phyloP scores from a whole-genome alignment of 2,888 invertebrate species.

The Lapara coniferarum region DNA sequence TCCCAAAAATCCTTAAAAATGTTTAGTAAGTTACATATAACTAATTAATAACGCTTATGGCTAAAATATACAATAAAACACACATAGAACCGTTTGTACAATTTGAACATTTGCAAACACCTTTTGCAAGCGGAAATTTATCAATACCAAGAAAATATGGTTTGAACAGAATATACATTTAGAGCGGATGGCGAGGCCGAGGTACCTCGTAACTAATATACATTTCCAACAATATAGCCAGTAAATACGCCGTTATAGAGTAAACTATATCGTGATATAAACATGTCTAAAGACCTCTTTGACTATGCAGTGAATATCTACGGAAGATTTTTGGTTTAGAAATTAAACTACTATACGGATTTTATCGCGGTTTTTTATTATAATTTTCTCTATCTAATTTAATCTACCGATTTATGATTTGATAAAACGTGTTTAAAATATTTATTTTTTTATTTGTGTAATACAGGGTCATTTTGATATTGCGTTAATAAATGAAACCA shows the following conservation, averaged over 20 bases:
- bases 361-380: too few species aligned
- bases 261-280: conserved; percentile 35
- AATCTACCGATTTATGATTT: too few species aligned
- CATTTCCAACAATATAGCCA: conserved; percentile 39
- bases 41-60: too few species aligned
- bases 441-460: too few species aligned
- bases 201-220: conserved; percentile 37
- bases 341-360: too few species aligned
- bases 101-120: neutral
- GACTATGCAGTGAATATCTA: conserved; percentile 5
- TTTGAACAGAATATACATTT: conserved; percentile 34
- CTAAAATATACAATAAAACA: too few species aligned
- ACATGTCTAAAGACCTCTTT: conserved; percentile 4
- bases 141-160: conserved; percentile 40
- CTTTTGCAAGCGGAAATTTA: conserved; percentile 17
- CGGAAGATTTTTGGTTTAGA: neutral
- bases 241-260: conserved; percentile 38
- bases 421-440: too few species aligned
- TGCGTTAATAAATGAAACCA: too few species aligned
- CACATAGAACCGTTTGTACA: neutral
- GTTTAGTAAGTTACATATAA: too few species aligned
- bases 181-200: conserved; percentile 31
- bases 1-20: too few species aligned
- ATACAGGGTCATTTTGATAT: too few species aligned
- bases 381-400: too few species aligned